Evolutionary conservation across 2,888 invertebrate species (phyloP).

Genomic region (Lasioglossum villosulum): DNA sequence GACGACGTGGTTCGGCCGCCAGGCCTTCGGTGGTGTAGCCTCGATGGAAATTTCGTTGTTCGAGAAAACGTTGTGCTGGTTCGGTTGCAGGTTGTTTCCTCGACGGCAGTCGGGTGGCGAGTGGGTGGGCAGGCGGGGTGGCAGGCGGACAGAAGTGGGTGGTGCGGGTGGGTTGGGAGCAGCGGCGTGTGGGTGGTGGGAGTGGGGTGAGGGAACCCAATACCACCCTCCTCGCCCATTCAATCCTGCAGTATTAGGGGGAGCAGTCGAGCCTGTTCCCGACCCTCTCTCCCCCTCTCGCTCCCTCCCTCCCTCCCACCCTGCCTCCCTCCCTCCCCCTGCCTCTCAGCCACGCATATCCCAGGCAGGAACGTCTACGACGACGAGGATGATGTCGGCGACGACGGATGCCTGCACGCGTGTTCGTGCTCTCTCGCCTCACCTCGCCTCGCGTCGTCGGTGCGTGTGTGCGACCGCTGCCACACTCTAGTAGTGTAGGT

Average conservation of each 20-base stretch:
- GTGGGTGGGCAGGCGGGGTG: slow-evolving; percentile 85
- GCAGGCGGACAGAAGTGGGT: slow-evolving; percentile 80
- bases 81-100: slow-evolving; percentile 84
- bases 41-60: slow-evolving; percentile 75
- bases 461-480: slow-evolving; percentile 1
- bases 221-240: slow-evolving; percentile 80
- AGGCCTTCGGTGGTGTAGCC: slow-evolving; percentile 4
- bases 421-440: slow-evolving; percentile 16
- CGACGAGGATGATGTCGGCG: slow-evolving; percentile 57
- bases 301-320: slow-evolving; percentile 32
- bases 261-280: slow-evolving; percentile 73
- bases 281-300: slow-evolving; percentile 49
- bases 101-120: slow-evolving; percentile 84
- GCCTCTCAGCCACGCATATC: slow-evolving; percentile 44
- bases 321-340: slow-evolving; percentile 36
- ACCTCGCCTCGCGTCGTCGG: background rate
- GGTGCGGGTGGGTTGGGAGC: slow-evolving; percentile 75
- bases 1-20: background rate
- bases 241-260: slow-evolving; percentile 77
- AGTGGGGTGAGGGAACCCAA: slow-evolving; percentile 81
- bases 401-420: slow-evolving; percentile 38
- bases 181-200: slow-evolving; percentile 78
- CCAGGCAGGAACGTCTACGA: slow-evolving; percentile 55
- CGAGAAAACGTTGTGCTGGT: slow-evolving; percentile 77
- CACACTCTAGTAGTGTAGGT: background rate